These are phyloP conservation scores for Bombylius major DNA, from an alignment of 2,888 invertebrate genomes.

Conservation along the genomic window DNA sequence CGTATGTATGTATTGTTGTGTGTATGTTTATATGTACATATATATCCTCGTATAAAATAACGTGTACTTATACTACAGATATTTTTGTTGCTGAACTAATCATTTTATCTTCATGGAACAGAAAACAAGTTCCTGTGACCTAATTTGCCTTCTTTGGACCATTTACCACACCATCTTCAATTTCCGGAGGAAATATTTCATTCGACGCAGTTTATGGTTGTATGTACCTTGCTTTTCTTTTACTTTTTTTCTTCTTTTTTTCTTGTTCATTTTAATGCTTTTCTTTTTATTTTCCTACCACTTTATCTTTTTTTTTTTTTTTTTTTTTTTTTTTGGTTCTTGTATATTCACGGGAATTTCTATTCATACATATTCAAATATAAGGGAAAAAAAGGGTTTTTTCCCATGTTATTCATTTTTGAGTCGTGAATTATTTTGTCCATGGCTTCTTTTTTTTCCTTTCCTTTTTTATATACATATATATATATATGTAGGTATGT, in stretches of 20 bases:
- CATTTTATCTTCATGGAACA: neutral
- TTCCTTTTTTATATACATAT: no score
- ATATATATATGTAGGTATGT: no score
- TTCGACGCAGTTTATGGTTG: slow-evolving; percentile 1
- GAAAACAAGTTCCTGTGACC: neutral
- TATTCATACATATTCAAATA: neutral
- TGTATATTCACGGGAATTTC: no score
- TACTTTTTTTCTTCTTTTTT: neutral
- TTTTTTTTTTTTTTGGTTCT: no score
- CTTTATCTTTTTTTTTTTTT: no score
- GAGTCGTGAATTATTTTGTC: no score
- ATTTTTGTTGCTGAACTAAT: neutral
- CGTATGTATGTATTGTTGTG: no score
- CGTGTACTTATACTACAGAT: no score
- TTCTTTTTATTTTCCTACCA: no score
- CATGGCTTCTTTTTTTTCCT: no score
- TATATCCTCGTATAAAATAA: neutral
- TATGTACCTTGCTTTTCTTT: no score
- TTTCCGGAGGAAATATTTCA: slow-evolving; percentile 3
- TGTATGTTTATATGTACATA: neutral
- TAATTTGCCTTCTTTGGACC: neutral
- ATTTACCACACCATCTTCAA: neutral
- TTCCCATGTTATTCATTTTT: no score
- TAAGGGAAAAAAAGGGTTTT: neutral
- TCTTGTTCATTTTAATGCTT: neutral